Percentiles rank a stretch among this genome's conserved stretches.
Conservation (phyloP, 2,888 invertebrate species). For the Malthinus seriepunctatus region DNA sequence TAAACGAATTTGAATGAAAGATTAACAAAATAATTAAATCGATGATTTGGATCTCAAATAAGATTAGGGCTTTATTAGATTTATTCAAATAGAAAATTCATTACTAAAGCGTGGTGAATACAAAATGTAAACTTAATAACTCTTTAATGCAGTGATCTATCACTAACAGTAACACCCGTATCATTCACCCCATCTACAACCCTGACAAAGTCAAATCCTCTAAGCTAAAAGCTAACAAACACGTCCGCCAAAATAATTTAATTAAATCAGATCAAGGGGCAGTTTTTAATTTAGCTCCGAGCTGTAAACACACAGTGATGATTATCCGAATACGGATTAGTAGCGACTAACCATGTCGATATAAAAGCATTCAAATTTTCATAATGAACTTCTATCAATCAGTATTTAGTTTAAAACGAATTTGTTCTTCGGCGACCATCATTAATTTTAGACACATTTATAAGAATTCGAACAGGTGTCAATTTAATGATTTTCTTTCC, state of each 20-base stretch:
- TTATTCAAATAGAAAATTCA: slow-evolving; percentile 33
- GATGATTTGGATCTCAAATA: slow-evolving; percentile 9
- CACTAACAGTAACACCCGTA: slow-evolving; percentile 37
- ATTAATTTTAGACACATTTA: slow-evolving; percentile 15
- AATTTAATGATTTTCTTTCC: slow-evolving; percentile 5
- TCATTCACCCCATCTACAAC: slow-evolving; percentile 32
- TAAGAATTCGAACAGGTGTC: slow-evolving; percentile 16
- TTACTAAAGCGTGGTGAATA: slow-evolving; percentile 31
- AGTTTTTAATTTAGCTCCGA: slow-evolving; percentile 47
- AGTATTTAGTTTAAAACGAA: slow-evolving; percentile 6
- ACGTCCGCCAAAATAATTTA: slow-evolving; percentile 48
- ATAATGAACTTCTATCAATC: slow-evolving; percentile 20
- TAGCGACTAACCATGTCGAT: slow-evolving; percentile 21
- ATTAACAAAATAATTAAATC: too few relatives aligned
- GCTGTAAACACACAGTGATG: slow-evolving; percentile 30
- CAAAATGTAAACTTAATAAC: slow-evolving; percentile 43
- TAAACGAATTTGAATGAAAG: too few relatives aligned
- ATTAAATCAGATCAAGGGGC: slow-evolving; percentile 49
- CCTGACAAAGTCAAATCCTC: slow-evolving; percentile 40
- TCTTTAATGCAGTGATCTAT: slow-evolving; percentile 47
- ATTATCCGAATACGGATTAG: slow-evolving; percentile 31
- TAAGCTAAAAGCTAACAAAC: slow-evolving; percentile 44
- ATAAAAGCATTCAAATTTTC: slow-evolving; percentile 11
- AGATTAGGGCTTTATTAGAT: slow-evolving; percentile 34
- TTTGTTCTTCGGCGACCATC: neutral